A percentile compares a stretch with the other conserved stretches of the same genome.
Conservation (phyloP, 2,888 invertebrate species). For the Phytoseiulus persimilis region DNA sequence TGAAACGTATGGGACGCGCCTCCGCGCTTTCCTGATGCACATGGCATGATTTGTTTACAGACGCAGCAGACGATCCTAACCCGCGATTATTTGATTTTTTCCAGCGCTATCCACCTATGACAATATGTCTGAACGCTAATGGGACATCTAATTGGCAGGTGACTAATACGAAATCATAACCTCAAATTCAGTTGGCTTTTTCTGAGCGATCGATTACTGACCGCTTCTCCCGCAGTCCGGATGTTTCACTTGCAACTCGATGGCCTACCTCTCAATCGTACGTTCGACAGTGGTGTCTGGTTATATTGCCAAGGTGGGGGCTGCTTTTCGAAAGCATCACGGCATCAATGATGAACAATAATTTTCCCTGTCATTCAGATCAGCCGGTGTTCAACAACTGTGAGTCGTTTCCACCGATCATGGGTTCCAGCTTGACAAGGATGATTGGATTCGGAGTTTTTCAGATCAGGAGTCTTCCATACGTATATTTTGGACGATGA, state of each 20-base stretch:
- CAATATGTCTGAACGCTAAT: background rate
- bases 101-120: background rate
- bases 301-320: too few relatives aligned
- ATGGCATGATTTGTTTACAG: background rate
- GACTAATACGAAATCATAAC: background rate
- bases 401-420: background rate
- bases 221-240: background rate
- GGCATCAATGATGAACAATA: too few relatives aligned
- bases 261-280: slow-evolving; percentile 26
- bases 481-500: too few relatives aligned
- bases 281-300: too few relatives aligned
- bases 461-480: too few relatives aligned
- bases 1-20: background rate
- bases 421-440: background rate
- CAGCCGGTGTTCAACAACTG: background rate
- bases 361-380: background rate
- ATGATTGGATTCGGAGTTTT: too few relatives aligned
- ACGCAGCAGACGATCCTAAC: background rate
- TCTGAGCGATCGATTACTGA: background rate
- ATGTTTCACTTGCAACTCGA: background rate
- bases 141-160: slow-evolving; percentile 25
- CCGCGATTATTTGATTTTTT: background rate
- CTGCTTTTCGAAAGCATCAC: too few relatives aligned
- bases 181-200: background rate
- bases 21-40: background rate